Base-by-base conservation (phyloP, 2,797 vertebrate genomes). In the Apogon talboti region DNA sequence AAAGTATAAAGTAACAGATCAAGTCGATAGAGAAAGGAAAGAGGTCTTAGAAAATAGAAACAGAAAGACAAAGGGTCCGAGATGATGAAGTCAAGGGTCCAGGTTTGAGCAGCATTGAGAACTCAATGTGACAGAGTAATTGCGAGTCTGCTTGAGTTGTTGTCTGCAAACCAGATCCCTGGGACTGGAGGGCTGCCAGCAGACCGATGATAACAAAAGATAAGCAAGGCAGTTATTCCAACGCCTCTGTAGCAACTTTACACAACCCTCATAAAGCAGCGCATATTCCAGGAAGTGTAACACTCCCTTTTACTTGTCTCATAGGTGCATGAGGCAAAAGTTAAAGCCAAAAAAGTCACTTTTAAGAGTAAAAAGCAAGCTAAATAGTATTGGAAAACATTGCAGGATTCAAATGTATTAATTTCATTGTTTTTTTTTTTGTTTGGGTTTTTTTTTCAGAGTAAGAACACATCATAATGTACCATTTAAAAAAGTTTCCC, bases 191-290 rank as follows among this genome's bases (percentile, higher is more conserved):
- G 52, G 51, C 63, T 59, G 83, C 87, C 88, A 88, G 59, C 65
- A 59, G 61, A 71, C 81, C 64, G 88, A 88, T 91, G 76, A 84
- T 87, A 90, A 82, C 54, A 83, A 74, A 50, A 83, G 88, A 92
- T 91, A 85, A 88, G 77, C 63, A 66, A 66, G 68, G 79, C 70
- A 74, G 67, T 83, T 83, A 85, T 81, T 87, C 66, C 74, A 84
- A 66, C 47, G 28, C 8, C 53, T 45, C 73, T 64, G 66, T 54
- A 73, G 74, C 64, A 47, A 78, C 58, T 81, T 43, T 62, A n/a
- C n/a, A n/a, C n/a, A 75, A 52, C 43, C 7, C 35, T 74, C 57
- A 66, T 65, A 55, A 81, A 86, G 55, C 18, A 73, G 49, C 24
- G 73, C 68, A 71, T 57, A 53, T 70, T 84, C 45, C 68, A 71